These are phyloP conservation scores for Phrixothrix hirtus DNA, from an alignment of 2,888 invertebrate species.

Conservation along the genomic window DNA sequence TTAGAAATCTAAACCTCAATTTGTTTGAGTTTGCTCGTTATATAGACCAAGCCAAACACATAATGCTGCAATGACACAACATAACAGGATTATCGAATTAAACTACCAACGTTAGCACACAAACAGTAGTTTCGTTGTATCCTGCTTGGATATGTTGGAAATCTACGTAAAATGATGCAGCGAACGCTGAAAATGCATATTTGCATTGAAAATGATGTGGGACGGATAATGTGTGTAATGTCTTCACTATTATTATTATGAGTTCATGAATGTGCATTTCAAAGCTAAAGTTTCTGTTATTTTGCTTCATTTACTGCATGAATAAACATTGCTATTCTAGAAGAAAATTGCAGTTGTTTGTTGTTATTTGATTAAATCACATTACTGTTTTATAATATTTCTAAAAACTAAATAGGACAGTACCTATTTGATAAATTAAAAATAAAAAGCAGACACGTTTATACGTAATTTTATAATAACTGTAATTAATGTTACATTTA, in stretches of 20 bases:
- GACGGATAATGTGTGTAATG: constrained; percentile 15
- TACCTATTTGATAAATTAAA: no score
- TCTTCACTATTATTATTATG: constrained; percentile 23
- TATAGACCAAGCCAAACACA: constrained; percentile 17
- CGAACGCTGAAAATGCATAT: constrained; percentile 1
- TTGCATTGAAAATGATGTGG: constrained; percentile 5
- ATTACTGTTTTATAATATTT: no score
- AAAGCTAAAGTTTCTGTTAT: constrained; percentile 8
- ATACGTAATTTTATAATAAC: background rate
- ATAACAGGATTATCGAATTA: constrained; percentile 27
- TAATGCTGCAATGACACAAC: constrained; percentile 20
- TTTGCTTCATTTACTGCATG: constrained; percentile 3
- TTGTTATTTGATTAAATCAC: no score
- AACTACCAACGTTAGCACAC: constrained; percentile 12
- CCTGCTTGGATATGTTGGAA: constrained; percentile 9
- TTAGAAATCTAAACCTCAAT: constrained; percentile 25
- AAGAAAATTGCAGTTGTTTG: no score
- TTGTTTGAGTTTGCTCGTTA: constrained; percentile 23
- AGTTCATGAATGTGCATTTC: constrained; percentile 18
- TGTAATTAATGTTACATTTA: background rate
- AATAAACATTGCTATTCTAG: constrained; percentile 6
- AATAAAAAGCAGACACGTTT: background rate
- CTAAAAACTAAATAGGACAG: no score
- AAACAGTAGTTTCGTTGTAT: constrained; percentile 7
- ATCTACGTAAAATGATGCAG: constrained; percentile 3